These are phyloP conservation scores for Empidonax alnorum DNA, from an alignment of 2,113 vertebrate species.

Conservation along the genomic window DNA sequence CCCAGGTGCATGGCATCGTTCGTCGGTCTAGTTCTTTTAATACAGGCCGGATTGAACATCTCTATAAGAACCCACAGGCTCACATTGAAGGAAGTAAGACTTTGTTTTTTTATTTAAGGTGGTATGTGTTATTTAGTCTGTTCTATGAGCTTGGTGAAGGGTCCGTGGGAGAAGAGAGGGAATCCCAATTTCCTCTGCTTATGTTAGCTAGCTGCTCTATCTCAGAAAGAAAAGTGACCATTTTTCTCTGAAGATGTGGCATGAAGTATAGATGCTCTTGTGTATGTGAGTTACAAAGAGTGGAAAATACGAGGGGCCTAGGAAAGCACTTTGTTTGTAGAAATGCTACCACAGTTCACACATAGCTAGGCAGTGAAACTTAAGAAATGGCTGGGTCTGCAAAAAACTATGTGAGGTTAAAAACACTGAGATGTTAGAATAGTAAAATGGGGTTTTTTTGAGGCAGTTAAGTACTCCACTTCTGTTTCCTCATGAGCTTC, in stretches of 20 bases:
- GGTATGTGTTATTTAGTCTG: neutral
- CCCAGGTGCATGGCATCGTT: constrained; percentile 94
- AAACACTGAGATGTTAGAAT: neutral
- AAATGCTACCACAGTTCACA: neutral
- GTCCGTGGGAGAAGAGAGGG: neutral
- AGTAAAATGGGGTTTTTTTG: neutral
- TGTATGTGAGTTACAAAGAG: neutral
- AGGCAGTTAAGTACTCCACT: neutral
- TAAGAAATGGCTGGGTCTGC: neutral
- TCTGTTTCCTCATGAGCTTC: neutral
- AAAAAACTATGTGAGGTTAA: neutral
- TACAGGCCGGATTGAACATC: constrained; percentile 95
- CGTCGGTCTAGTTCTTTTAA: constrained; percentile 98
- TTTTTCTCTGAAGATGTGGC: neutral
- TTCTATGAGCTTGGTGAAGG: neutral
- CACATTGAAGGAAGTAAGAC: constrained; percentile 96
- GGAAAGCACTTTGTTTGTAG: neutral
- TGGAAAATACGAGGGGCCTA: neutral
- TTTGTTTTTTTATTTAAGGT: neutral
- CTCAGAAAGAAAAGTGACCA: neutral
- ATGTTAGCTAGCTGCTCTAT: neutral
- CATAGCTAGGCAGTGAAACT: neutral
- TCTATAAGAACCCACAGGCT: constrained; percentile 93
- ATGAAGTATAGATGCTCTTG: neutral
- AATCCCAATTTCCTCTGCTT: neutral